Evolutionary conservation across 2,888 invertebrate genomes (phyloP), one percentile per base, ranked within the genome.

Genomic region (Gerris lacustris): DNA sequence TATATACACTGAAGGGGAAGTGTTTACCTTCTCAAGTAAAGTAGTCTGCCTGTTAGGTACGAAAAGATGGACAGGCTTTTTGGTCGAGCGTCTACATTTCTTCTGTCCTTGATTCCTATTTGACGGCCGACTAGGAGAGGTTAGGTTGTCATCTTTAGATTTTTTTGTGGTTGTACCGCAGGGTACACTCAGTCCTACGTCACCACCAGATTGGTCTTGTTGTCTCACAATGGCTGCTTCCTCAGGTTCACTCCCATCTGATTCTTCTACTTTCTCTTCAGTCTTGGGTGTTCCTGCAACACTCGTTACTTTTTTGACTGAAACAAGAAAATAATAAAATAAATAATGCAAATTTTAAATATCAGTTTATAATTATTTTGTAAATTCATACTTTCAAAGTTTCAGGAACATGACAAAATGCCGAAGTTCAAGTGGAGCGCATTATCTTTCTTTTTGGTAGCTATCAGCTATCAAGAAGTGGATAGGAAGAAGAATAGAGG

Each of bases 181-280:
- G 9, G 55, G 55, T 15, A 55, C 55, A 11, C 11, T 11, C 55
- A 55, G 15, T 55, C 55, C 55, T 55, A 55, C 55, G 15, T 55
- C 55, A 9, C 55, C 55, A 55, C 55, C 15, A 55, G 55, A 55
- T 15, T 2, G 31, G 31, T 55, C 55, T 11, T 9, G 55, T 55
- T 15, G 9, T 67, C 63, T 62, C n/a, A 45, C 62, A 63, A 72
- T 69, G 15, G 67, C 81, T 66, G 78, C 76, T 81, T 85, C 85
- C 75, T 82, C 82, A 73, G 85, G 85, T 11, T 81, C 81, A 79
- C 83, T 83, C 66, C 83, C 31, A 31, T 31, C 82, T 78, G 83
- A 81, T 76, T 79, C 79, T 76, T 55, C 17, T n/a, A 2, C 31
- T 64, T 64, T 31, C 17, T 9, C 63, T 44, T 66, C 67, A 64